A percentile compares a stretch with the other conserved stretches of the same genome.
Evolutionary conservation across 2,888 invertebrate species (phyloP).

Genomic region (Hipparchia sbordonii): DNA sequence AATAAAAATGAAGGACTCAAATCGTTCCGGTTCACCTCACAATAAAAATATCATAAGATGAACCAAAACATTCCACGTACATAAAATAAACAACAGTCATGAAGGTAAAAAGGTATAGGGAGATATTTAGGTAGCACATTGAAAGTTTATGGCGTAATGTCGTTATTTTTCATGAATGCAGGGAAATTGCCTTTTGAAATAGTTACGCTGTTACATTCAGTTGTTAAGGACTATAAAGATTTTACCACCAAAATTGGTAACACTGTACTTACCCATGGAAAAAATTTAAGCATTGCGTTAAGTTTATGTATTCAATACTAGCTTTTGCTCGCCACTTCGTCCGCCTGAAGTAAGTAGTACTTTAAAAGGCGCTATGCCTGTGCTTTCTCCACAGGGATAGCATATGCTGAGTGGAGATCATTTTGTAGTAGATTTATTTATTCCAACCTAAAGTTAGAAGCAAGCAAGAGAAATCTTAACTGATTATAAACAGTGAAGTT

Average conservation of each 20-base stretch:
- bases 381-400: too few species aligned
- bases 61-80: slow-evolving; percentile 33
- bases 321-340: too few species aligned
- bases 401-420: too few species aligned
- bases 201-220: slow-evolving; percentile 21
- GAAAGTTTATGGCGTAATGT: slow-evolving; percentile 62
- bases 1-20: slow-evolving; percentile 55
- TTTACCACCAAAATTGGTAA: not conserved
- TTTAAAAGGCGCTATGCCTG: too few species aligned
- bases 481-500: too few species aligned
- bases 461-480: too few species aligned
- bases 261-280: not conserved
- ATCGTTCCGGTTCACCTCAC: slow-evolving; percentile 57
- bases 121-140: slow-evolving; percentile 56
- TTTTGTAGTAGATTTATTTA: too few species aligned
- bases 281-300: too few species aligned
- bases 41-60: slow-evolving; percentile 56
- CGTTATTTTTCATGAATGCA: slow-evolving; percentile 65
- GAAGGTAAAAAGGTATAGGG: slow-evolving; percentile 41
- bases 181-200: slow-evolving; percentile 26
- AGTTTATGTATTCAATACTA: too few species aligned
- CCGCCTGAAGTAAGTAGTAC: too few species aligned
- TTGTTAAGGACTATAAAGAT: not conserved
- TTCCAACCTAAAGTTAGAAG: too few species aligned
- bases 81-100: slow-evolving; percentile 35